phyloP scores from a whole-genome alignment of 2,113 vertebrate genomes.

The Grantiella picta region DNA sequence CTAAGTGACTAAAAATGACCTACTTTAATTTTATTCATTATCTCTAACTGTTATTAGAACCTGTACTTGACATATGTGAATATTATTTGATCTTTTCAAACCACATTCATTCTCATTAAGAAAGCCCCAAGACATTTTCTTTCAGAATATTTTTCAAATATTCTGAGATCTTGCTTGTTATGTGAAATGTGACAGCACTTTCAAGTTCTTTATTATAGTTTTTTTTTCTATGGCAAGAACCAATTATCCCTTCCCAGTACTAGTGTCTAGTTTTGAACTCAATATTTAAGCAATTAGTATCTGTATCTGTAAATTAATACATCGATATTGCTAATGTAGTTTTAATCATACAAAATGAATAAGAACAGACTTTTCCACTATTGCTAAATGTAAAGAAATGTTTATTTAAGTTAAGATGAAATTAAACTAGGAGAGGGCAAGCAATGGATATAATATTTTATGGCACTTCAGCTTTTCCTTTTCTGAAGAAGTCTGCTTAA shows the following conservation, averaged over 20 bases:
- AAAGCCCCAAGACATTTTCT: slow-evolving; percentile 81
- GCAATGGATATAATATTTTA: slow-evolving; percentile 32
- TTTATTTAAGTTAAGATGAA: slow-evolving; percentile 70
- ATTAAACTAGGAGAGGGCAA: slow-evolving; percentile 42
- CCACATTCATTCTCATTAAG: slow-evolving; percentile 80
- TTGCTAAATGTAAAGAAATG: slow-evolving; percentile 66
- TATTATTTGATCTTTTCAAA: slow-evolving; percentile 85
- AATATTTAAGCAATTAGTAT: slow-evolving; percentile 82
- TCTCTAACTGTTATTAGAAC: slow-evolving; percentile 78
- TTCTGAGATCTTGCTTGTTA: slow-evolving; percentile 80
- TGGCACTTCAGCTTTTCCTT: slow-evolving; percentile 31
- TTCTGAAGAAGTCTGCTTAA: slow-evolving; percentile 34
- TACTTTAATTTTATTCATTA: slow-evolving; percentile 83
- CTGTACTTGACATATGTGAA: slow-evolving; percentile 78
- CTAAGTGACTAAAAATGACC: slow-evolving; percentile 77
- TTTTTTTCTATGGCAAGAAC: slow-evolving; percentile 72
- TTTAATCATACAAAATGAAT: slow-evolving; percentile 77
- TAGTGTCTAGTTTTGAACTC: slow-evolving; percentile 74
- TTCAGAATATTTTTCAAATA: slow-evolving; percentile 81
- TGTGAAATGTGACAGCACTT: slow-evolving; percentile 83
- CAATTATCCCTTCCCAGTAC: slow-evolving; percentile 81
- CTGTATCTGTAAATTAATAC: slow-evolving; percentile 79
- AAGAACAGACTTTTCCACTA: slow-evolving; percentile 54
- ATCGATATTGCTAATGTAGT: slow-evolving; percentile 75
- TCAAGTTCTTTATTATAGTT: slow-evolving; percentile 84